These are phyloP conservation scores for Grammomys surdaster DNA, from an alignment of 2,113 vertebrate species.

Conservation along the genomic window DNA sequence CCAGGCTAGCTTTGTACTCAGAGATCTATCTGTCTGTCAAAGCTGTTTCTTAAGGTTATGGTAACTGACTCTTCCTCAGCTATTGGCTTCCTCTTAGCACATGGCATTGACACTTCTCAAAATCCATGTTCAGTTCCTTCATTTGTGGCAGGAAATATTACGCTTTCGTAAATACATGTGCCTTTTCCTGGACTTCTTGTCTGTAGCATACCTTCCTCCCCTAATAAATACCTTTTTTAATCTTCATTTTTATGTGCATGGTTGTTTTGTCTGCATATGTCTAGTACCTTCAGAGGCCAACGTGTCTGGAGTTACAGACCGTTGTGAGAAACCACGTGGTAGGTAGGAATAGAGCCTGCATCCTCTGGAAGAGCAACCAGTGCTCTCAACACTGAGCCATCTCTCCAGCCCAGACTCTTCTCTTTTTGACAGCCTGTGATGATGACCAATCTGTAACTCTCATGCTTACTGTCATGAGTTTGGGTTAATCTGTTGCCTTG, in stretches of 20 bases:
- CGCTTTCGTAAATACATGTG: fast-evolving
- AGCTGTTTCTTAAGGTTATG: background rate
- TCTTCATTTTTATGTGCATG: background rate
- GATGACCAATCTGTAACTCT: background rate
- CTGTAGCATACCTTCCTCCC: background rate
- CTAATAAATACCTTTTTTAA: background rate
- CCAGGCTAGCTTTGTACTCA: background rate
- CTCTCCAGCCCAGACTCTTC: background rate
- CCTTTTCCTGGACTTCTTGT: background rate
- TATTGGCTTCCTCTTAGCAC: background rate
- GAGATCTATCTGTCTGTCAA: background rate
- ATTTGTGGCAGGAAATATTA: background rate
- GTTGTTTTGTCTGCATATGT: background rate
- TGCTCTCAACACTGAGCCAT: background rate
- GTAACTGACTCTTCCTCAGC: background rate
- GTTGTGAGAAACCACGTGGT: background rate
- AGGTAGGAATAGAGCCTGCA: background rate
- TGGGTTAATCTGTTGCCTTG: background rate
- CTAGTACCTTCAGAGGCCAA: background rate
- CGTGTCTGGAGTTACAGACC: background rate
- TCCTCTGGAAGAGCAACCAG: background rate
- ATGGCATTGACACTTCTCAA: background rate
- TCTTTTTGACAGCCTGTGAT: background rate
- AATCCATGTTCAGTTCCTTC: background rate
- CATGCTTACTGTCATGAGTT: background rate